Percentiles rank a stretch among this genome's conserved stretches.
Conservation (phyloP, 2,888 invertebrate species). For the Leuctra nigra region DNA sequence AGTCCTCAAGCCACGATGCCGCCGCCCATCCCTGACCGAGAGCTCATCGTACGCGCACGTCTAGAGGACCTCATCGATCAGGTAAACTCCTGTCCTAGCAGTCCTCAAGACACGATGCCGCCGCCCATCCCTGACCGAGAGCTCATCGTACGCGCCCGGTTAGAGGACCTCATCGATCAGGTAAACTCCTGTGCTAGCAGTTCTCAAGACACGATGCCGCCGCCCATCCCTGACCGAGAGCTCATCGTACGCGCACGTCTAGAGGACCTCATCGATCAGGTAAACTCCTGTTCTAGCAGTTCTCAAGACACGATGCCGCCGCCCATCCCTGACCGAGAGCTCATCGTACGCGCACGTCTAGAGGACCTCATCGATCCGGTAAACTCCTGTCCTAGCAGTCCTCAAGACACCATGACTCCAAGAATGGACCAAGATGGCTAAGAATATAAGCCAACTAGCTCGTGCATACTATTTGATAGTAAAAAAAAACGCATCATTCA, state of each 20-base stretch:
- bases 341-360: slow-evolving; percentile 74
- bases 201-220: slow-evolving; percentile 77
- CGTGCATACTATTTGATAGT: no score
- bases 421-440: no score
- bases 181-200: slow-evolving; percentile 86
- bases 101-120: slow-evolving; percentile 79
- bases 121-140: slow-evolving; percentile 81
- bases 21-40: slow-evolving; percentile 76
- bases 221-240: slow-evolving; percentile 79
- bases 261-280: slow-evolving; percentile 91
- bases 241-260: slow-evolving; percentile 75
- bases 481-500: no score
- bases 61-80: slow-evolving; percentile 90
- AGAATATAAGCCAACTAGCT: no score
- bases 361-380: slow-evolving; percentile 93
- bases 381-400: no score
- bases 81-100: slow-evolving; percentile 84
- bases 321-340: slow-evolving; percentile 76
- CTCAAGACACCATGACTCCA: no score
- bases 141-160: slow-evolving; percentile 71
- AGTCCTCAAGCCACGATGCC: slow-evolving; percentile 82
- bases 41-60: slow-evolving; percentile 74
- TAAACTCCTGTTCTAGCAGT: slow-evolving; percentile 82
- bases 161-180: slow-evolving; percentile 91
- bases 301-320: slow-evolving; percentile 80